A percentile compares a stretch with the other conserved stretches of the same genome.
These are phyloP conservation scores for Platyscapa corneri DNA, from an alignment of 1,140 invertebrate genomes.

Conservation along the genomic window DNA sequence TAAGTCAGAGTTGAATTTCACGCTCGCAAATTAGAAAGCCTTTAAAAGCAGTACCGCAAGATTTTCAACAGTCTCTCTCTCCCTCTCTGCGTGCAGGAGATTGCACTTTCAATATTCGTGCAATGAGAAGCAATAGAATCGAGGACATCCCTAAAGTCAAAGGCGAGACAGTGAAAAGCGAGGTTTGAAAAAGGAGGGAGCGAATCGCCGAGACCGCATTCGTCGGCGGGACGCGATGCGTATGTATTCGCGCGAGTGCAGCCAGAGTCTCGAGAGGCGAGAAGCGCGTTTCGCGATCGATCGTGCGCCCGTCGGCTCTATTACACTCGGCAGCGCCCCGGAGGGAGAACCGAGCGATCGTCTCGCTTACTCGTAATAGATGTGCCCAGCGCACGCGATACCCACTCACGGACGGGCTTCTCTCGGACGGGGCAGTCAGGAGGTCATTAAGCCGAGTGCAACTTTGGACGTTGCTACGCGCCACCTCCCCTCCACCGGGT, in stretches of 20 bases:
- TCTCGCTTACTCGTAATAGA: neutral
- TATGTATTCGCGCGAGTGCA: neutral
- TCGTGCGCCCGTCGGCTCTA: slow-evolving; percentile 24
- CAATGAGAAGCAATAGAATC: neutral
- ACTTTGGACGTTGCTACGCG: neutral
- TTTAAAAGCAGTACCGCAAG: too few species aligned
- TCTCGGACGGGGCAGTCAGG: slow-evolving; percentile 60
- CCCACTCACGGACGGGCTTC: slow-evolving; percentile 35
- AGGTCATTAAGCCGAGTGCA: slow-evolving; percentile 64
- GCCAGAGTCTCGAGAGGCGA: neutral
- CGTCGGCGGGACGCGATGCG: too few species aligned
- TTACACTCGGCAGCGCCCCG: neutral
- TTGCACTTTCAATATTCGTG: neutral
- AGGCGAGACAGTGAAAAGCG: neutral
- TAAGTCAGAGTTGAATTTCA: too few species aligned
- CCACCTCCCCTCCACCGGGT: neutral
- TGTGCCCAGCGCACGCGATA: neutral
- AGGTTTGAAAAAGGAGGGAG: too few species aligned
- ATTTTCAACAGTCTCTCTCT: too few species aligned
- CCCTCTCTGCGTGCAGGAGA: too few species aligned
- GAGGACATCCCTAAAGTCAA: neutral
- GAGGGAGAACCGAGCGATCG: neutral
- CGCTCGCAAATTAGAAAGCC: too few species aligned
- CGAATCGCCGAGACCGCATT: too few species aligned
- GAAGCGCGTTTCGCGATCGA: slow-evolving; percentile 35